Evolutionary conservation across 2,888 invertebrate genomes (phyloP).

Genomic region (Cephalotes varians): DNA sequence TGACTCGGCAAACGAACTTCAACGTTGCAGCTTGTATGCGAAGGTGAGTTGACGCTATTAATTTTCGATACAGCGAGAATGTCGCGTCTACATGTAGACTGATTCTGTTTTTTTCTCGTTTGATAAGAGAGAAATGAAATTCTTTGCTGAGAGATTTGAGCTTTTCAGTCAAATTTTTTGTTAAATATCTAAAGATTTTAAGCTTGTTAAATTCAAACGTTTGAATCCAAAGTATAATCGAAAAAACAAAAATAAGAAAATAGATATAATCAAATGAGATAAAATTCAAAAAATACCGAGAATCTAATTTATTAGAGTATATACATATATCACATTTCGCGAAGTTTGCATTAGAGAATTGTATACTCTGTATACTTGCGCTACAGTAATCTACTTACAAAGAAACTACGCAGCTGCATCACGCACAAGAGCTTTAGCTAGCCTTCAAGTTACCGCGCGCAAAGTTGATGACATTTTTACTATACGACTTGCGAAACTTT

Average conservation of each 20-base stretch:
- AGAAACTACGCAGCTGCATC: constrained; percentile 60
- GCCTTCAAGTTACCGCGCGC: background rate
- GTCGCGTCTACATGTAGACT: background rate
- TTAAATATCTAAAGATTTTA: background rate
- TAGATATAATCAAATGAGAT: background rate
- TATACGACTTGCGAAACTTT: constrained; percentile 22
- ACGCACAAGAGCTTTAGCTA: constrained; percentile 37
- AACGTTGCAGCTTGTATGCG: constrained; percentile 15
- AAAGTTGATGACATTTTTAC: constrained; percentile 39
- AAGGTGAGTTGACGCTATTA: constrained; percentile 17
- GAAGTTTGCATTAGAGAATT: constrained; percentile 57
- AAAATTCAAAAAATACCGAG: background rate
- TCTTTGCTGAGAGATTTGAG: background rate
- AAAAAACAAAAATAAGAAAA: background rate
- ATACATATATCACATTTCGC: background rate
- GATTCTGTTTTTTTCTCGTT: constrained; percentile 11
- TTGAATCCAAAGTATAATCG: background rate
- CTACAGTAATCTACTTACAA: constrained; percentile 52
- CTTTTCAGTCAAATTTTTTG: background rate
- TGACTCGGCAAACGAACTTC: background rate
- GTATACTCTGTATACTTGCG: constrained; percentile 43
- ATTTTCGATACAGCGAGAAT: background rate
- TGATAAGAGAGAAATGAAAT: background rate
- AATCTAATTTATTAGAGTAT: background rate
- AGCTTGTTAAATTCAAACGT: background rate